Conservation (phyloP, 2,797 vertebrate genomes). For the Poecilia picta region DNA sequence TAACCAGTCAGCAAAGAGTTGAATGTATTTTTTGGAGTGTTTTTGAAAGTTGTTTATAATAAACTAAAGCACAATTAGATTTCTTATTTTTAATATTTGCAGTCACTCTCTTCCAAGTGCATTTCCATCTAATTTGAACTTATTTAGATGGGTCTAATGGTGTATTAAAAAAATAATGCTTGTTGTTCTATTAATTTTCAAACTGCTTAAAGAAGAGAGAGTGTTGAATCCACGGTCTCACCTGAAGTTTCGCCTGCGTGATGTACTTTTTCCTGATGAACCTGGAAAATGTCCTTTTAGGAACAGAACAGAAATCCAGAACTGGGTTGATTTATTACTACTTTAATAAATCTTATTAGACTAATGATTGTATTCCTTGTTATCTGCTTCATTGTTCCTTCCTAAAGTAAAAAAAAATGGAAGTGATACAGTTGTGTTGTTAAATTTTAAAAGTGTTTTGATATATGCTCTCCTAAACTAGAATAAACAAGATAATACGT, state of each 20-base stretch:
- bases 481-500: not conserved
- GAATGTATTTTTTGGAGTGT: not conserved
- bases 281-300: conserved; percentile 45
- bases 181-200: not conserved
- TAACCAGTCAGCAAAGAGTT: not conserved
- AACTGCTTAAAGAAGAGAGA: not conserved
- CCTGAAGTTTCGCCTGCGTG: conserved; percentile 47
- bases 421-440: not conserved
- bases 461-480: not conserved
- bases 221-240: conserved; percentile 10
- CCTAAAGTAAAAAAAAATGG: not conserved
- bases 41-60: not conserved
- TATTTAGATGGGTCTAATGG: not conserved
- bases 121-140: not conserved
- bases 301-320: conserved; percentile 1
- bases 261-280: conserved; percentile 38
- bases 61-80: not conserved
- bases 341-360: not conserved
- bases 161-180: not conserved
- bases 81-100: not conserved
- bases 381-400: not conserved
- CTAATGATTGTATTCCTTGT: not conserved
- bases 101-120: not conserved
- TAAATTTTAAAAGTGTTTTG: not conserved
- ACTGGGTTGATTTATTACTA: not conserved